Base-by-base conservation (phyloP, 2,113 vertebrate genomes). In the Scomber japonicus region DNA sequence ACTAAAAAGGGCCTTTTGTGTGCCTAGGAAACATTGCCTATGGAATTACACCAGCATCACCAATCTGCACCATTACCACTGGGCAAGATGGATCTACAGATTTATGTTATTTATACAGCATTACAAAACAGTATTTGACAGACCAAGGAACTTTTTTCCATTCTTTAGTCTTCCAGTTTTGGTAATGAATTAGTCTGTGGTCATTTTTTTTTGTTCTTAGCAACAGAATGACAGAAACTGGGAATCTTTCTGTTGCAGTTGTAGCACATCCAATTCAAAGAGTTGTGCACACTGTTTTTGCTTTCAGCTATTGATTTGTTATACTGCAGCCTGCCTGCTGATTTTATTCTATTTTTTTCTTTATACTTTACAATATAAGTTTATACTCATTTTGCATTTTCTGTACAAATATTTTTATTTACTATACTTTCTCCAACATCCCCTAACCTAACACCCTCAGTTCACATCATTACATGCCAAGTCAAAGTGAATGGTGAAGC, bases 1-100 rank as follows among this genome's bases (percentile, higher is more conserved):
- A 30, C 63, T 64, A 21, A 82, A 71, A 57, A n/a, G 53, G 56
- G 45, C 45, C 70, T 60, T 89, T 86, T 88, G 69, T 87, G 74
- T 45, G 69, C 49, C 12, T 19, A 1, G 48, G 65, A 68, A 81
- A 82, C 14, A 57, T 71, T 68, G 53, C 11, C 53, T 16, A 6
- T 2, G 10, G 27, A 75, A 68, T 81, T 72, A 83, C 62, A 57
- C 24, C 72, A 63, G 49, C 66, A 67, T 61, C 49, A 44, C 60
- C 24, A 24, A 67, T 19, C 73, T 61, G 60, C 31, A 57, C 62
- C 56, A 65, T 67, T 62, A 73, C 57, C 53, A 62, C 62, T 40
- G 31, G 44, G 44, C 35, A 14, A 21, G 62, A 65, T 24, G 51
- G 50, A 64, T 48, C 30, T 30, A 64, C 35, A 71, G 15, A 48